Evolutionary conservation across 1,140 invertebrate genomes (phyloP), one percentile per base, ranked within the genome.

Genomic region (Brachionus koreanus): DNA sequence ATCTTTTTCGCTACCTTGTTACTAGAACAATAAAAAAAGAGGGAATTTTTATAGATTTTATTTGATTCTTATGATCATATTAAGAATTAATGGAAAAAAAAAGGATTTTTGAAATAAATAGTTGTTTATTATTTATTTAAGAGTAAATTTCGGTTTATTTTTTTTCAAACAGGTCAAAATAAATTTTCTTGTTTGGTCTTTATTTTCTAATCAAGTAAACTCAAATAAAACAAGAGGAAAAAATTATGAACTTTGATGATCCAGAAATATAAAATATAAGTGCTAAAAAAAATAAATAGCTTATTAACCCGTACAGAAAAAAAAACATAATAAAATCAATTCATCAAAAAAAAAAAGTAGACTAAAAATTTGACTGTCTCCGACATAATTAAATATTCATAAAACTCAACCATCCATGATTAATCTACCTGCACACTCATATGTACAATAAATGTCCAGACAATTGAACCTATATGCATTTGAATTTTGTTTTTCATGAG

Each of bases 361-460:
- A 57, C 49, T 57, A 57, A 57, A 57, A 57, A 57, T 23, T 57
- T 57, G 49, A 57, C 49, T 57, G 49, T 57, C 49, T 57, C 49
- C 49, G 19, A 57, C 19, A 19, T 19, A 42, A 29, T 29, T 57
- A 19, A 57, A 57, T 57, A 57, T 57, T 57, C 49, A 57, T 25
- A 57, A 57, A 52, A 57, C n/a, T 57, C 49, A 19, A 23, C 49
- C 49, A 57, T 57, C 49, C 49, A 57, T 57, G 49, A 57, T 57
- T 57, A 57, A 57, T 57, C 16, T 19, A 57, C 49, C 49, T 57
- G 49, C 49, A 29, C 29, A n/a, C n/a, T n/a, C n/a, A 57, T 57
- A 57, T 19, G 49, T 57, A 57, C 19, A 57, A 57, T 23, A 25
- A 23, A 29, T 29, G 49, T 57, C 49, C 49, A 57, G 49, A 57